These are phyloP conservation scores for Turnix velox DNA, from an alignment of 2,113 vertebrate species.

Conservation along the genomic window DNA sequence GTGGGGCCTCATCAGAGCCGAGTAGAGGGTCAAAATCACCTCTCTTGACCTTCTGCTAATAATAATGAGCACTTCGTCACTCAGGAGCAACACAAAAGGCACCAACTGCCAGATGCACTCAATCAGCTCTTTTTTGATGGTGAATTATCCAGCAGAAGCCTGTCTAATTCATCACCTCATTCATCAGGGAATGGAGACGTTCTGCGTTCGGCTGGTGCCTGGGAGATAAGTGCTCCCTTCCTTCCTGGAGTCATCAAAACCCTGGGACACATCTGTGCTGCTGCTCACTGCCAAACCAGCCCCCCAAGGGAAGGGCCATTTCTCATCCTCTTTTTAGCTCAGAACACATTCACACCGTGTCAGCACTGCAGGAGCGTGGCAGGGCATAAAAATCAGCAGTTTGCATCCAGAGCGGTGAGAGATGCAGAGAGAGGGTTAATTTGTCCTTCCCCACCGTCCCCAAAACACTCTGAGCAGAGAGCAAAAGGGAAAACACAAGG, in stretches of 20 bases:
- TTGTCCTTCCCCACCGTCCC: neutral
- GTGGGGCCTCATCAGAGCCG: too few relatives aligned
- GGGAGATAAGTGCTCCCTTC: slow-evolving; percentile 19
- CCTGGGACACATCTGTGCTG: slow-evolving; percentile 28
- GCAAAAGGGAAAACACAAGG: neutral
- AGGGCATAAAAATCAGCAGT: neutral
- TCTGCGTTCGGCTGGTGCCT: neutral
- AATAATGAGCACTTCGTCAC: neutral
- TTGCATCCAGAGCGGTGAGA: fast-evolving
- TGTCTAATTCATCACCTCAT: neutral
- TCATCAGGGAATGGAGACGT: neutral
- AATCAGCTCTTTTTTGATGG: neutral
- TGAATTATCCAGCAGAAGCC: neutral
- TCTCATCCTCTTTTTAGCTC: neutral
- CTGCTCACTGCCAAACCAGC: neutral
- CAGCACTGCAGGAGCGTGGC: neutral
- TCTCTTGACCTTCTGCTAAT: too few relatives aligned
- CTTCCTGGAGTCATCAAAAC: slow-evolving; percentile 41
- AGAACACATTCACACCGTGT: neutral
- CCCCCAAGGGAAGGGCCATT: neutral
- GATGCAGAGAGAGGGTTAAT: fast-evolving
- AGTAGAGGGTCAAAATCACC: too few relatives aligned
- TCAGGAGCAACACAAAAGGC: neutral
- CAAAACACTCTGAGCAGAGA: neutral
- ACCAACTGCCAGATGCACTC: neutral